Percentiles rank a stretch among this genome's conserved stretches.
These are phyloP conservation scores for Megaceryle torquata DNA, from an alignment of 2,113 vertebrate genomes.

Conservation along the genomic window DNA sequence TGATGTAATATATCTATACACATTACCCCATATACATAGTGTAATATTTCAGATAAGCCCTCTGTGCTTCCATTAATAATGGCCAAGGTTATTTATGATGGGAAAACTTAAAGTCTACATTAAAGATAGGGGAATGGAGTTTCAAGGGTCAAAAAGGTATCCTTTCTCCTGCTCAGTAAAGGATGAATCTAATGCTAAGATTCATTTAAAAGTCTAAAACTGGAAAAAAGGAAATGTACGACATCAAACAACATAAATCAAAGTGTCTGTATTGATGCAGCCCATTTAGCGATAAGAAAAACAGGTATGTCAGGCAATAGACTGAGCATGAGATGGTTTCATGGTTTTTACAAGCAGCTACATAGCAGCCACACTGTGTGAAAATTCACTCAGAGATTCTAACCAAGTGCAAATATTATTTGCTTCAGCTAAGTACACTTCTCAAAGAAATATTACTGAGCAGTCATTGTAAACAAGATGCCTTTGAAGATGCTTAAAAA, in stretches of 20 bases:
- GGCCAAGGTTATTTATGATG: background rate
- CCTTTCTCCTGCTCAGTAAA: background rate
- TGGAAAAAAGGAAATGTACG: background rate
- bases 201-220: background rate
- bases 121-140: background rate
- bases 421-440: background rate
- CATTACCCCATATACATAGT: no score
- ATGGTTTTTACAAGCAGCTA: background rate
- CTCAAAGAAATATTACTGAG: background rate
- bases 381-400: background rate
- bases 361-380: background rate
- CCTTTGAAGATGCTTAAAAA: background rate
- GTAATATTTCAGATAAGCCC: background rate
- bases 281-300: background rate
- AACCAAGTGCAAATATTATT: background rate
- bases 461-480: background rate
- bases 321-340: accelerated
- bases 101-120: background rate
- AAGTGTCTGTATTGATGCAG: background rate
- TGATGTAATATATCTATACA: background rate
- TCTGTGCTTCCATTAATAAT: background rate
- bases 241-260: background rate
- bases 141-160: background rate
- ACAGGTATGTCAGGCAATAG: background rate
- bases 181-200: background rate